Conservation (phyloP, 30 jellyfish, hydroid and myxozoan genomes). For the Clytia hemisphaerica region DNA sequence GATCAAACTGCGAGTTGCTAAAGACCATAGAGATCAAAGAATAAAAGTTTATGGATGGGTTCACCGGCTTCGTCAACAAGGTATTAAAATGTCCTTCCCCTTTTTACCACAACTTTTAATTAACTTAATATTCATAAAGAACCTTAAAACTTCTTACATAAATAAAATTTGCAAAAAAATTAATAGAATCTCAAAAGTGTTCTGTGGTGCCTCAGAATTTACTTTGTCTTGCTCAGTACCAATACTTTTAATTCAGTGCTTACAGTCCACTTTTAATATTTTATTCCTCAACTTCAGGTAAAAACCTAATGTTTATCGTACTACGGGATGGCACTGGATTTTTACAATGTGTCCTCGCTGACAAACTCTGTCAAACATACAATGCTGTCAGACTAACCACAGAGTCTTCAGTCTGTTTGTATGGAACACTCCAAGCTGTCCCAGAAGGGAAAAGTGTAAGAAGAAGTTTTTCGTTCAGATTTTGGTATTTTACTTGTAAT, state of each 20-base stretch:
- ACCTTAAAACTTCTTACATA: no score
- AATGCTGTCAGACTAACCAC: conserved; percentile 90
- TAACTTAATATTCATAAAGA: no score
- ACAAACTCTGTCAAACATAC: conserved; percentile 87
- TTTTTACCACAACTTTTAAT: no score
- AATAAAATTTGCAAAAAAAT: no score
- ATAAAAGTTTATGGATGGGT: conserved; percentile 98
- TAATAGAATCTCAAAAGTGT: no score
- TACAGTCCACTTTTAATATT: no score
- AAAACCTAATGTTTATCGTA: conserved; percentile 83
- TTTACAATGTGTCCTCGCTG: conserved; percentile 87
- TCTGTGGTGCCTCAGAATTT: no score
- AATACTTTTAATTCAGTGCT: no score
- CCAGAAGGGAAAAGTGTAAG: conserved; percentile 99
- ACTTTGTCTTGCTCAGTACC: no score
- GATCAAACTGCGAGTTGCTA: conserved; percentile 71
- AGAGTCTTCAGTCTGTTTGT: conserved; percentile 84
- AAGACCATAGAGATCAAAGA: conserved; percentile 53
- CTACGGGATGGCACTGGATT: conserved; percentile 99
- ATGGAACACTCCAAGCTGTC: conserved; percentile 83
- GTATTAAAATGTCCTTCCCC: no score
- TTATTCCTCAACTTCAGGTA: conserved; percentile 59
- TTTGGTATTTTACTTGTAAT: no score
- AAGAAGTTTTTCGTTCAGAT: no score
- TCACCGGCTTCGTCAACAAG: conserved; percentile 92